Evolutionary conservation across 2,888 invertebrate genomes (phyloP).

Genomic region (Diarsia rubi): DNA sequence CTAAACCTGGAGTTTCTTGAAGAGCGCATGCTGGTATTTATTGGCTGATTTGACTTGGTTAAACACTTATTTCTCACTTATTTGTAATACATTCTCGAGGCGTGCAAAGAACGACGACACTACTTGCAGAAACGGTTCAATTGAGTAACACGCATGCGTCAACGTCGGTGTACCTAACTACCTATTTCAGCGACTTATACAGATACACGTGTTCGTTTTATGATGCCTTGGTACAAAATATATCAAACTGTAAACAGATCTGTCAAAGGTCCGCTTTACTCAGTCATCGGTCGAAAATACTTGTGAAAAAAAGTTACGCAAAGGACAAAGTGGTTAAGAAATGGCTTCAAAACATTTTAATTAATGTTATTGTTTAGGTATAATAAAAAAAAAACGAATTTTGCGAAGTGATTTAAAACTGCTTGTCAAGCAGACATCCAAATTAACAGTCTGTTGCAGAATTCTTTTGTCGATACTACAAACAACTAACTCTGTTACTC

Average conservation of each 20-base stretch:
- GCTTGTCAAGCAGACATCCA: too few species aligned
- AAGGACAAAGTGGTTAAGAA: background rate
- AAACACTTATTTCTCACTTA: background rate
- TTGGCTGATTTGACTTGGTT: background rate
- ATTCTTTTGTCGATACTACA: too few species aligned
- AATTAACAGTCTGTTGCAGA: background rate
- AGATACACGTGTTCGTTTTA: background rate
- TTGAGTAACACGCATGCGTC: conserved; percentile 45
- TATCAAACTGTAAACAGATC: background rate
- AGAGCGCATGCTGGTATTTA: background rate
- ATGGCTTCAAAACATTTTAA: background rate
- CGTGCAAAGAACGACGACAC: background rate
- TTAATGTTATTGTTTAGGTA: too few species aligned
- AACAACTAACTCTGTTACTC: background rate
- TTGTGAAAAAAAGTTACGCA: background rate
- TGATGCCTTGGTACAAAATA: conserved; percentile 28
- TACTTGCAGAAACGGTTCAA: conserved; percentile 35
- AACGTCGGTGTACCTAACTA: conserved; percentile 3
- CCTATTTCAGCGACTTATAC: background rate
- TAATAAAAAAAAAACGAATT: too few species aligned
- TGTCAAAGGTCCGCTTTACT: background rate
- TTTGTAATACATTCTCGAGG: background rate
- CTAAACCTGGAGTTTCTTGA: too few species aligned
- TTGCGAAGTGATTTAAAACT: background rate
- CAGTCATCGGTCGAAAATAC: background rate